Evolutionary conservation across 2,797 vertebrate species (phyloP).

Genomic region (Propithecus perrieri): DNA sequence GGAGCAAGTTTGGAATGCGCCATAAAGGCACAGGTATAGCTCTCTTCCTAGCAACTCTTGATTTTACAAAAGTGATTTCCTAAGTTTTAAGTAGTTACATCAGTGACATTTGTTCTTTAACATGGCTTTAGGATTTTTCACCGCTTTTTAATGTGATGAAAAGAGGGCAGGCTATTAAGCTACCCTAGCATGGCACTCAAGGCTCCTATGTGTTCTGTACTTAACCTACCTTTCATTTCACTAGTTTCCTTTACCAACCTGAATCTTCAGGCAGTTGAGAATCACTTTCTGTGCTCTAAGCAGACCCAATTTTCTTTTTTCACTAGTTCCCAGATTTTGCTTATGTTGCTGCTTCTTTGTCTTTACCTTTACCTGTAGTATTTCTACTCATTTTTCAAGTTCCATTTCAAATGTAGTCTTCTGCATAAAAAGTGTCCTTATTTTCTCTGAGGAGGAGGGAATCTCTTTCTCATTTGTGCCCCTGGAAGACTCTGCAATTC

Average conservation of each 20-base stretch:
- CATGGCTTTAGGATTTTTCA: not conserved
- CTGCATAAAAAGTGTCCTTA: not conserved
- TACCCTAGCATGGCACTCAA: not conserved
- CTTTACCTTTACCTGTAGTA: not conserved
- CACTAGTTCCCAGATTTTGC: not conserved
- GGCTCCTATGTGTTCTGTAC: not conserved
- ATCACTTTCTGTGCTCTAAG: not conserved
- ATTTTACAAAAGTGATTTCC: not conserved
- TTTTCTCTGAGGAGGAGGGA: not conserved
- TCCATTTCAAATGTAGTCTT: not conserved
- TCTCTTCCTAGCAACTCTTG: not conserved
- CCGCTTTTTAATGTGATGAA: not conserved
- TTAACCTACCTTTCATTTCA: not conserved
- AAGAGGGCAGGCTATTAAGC: not conserved
- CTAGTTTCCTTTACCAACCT: not conserved
- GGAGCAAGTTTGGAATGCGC: not conserved
- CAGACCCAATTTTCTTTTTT: not conserved
- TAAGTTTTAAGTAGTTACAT: not conserved
- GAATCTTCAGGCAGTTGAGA: not conserved
- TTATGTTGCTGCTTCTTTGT: not conserved
- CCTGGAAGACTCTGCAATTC: not conserved
- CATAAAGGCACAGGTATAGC: not conserved
- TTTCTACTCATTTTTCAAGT: conserved; percentile 23
- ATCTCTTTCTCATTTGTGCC: not conserved
- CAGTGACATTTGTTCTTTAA: not conserved